Evolutionary conservation across 2,888 invertebrate species (phyloP).

Genomic region (Chymomyza amoena): DNA sequence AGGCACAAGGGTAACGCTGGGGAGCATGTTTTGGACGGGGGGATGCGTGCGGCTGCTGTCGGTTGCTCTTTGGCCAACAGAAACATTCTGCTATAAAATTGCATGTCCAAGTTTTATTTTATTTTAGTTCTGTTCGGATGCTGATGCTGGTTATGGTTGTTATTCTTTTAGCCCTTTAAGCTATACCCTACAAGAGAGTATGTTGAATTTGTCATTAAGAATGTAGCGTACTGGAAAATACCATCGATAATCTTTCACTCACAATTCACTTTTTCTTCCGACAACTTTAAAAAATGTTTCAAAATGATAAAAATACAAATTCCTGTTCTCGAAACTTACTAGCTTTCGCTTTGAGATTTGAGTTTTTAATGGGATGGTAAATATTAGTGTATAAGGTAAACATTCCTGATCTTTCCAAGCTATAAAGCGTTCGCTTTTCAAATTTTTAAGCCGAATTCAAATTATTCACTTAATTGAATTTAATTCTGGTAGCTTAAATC

Average conservation of each 20-base stretch:
- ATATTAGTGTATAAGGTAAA: no score
- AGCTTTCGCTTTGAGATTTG: no score
- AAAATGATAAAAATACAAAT: no score
- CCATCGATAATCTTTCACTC: not conserved
- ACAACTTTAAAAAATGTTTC: no score
- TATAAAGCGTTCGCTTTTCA: no score
- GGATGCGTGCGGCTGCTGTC: slow-evolving; percentile 30
- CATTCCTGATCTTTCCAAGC: no score
- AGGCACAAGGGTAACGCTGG: not conserved
- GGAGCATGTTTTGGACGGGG: not conserved
- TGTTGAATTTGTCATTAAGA: not conserved
- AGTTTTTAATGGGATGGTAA: no score
- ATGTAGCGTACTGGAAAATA: not conserved
- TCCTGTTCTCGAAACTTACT: no score
- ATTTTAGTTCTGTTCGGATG: not conserved
- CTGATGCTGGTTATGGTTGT: not conserved
- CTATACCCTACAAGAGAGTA: not conserved
- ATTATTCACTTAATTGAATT: no score
- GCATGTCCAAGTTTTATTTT: slow-evolving; percentile 56
- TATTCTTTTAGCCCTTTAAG: not conserved
- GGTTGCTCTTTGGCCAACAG: not conserved
- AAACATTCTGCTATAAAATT: slow-evolving; percentile 67
- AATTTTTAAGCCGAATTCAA: no score
- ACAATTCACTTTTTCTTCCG: no score
- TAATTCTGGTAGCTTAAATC: no score